These are phyloP conservation scores for Habroteleia sp. DNA, from an alignment of 2,888 invertebrate species.

Conservation along the genomic window DNA sequence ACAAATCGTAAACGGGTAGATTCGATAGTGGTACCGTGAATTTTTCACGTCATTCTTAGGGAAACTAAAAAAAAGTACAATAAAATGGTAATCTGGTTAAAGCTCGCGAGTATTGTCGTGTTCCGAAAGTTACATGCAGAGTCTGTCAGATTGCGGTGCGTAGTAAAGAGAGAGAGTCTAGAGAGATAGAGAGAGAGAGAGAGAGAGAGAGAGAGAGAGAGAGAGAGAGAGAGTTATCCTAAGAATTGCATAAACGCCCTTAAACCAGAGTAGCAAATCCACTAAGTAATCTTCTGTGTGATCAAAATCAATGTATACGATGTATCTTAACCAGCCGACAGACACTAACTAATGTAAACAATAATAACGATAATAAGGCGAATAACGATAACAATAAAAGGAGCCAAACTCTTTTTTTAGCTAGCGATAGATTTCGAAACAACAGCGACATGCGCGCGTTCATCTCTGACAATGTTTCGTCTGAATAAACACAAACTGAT, in stretches of 20 bases:
- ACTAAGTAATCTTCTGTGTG: constrained; percentile 9
- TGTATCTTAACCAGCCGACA: constrained; percentile 25
- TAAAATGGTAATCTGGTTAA: no score
- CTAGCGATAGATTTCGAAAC: constrained; percentile 28
- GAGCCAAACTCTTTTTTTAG: constrained; percentile 40
- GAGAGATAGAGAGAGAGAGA: no score
- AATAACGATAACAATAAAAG: constrained; percentile 34
- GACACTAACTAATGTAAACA: constrained; percentile 31
- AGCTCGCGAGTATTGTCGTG: no score
- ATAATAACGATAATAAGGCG: constrained; percentile 33
- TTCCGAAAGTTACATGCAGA: no score
- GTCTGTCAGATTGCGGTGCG: no score
- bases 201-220: no score
- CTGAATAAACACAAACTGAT: constrained; percentile 10
- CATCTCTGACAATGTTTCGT: constrained; percentile 2
- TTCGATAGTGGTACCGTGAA: no score
- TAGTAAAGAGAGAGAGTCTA: no score
- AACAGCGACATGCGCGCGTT: constrained; percentile 21
- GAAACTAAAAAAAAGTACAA: no score
- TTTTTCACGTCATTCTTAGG: no score
- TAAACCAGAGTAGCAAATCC: constrained; percentile 8
- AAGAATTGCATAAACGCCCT: not conserved
- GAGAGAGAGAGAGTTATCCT: no score
- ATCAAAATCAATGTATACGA: constrained; percentile 38
- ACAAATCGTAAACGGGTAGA: no score